Percentiles rank a stretch among this genome's conserved stretches.
phyloP scores from a whole-genome alignment of 2,888 invertebrate genomes.

The Phymatocera aterrima region DNA sequence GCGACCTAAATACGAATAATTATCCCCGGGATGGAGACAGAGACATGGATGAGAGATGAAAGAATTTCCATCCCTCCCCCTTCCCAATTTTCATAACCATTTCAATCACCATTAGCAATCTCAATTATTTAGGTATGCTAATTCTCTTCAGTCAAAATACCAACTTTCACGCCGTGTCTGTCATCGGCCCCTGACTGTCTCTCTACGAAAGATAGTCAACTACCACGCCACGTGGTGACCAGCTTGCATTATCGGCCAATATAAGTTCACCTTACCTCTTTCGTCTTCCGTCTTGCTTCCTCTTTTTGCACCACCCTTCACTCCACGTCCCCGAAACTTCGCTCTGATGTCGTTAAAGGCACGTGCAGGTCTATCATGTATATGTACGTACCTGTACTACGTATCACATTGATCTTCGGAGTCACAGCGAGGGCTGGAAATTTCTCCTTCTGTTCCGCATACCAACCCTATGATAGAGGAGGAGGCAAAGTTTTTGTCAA shows the following conservation, averaged over 20 bases:
- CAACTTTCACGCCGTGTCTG: not conserved
- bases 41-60: not conserved
- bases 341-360: not conserved
- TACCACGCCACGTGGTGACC: constrained; percentile 18
- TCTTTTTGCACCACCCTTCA: not conserved
- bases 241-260: constrained; percentile 34
- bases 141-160: not conserved
- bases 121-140: not conserved
- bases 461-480: not conserved
- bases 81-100: not conserved
- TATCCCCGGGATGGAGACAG: not conserved
- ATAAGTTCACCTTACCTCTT: constrained; percentile 7
- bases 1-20: constrained; percentile 39
- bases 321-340: not conserved
- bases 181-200: constrained; percentile 4
- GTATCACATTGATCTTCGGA: not conserved
- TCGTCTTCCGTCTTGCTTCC: not conserved
- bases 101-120: constrained; percentile 13
- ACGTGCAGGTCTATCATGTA: too few relatives aligned
- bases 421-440: not conserved
- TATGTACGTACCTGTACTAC: too few relatives aligned
- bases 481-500: not conserved
- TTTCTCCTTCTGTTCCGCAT: not conserved
- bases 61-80: not conserved
- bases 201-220: constrained; percentile 2